Conservation (phyloP, 2,888 invertebrate genomes). For the Pseudococcus longispinus region DNA sequence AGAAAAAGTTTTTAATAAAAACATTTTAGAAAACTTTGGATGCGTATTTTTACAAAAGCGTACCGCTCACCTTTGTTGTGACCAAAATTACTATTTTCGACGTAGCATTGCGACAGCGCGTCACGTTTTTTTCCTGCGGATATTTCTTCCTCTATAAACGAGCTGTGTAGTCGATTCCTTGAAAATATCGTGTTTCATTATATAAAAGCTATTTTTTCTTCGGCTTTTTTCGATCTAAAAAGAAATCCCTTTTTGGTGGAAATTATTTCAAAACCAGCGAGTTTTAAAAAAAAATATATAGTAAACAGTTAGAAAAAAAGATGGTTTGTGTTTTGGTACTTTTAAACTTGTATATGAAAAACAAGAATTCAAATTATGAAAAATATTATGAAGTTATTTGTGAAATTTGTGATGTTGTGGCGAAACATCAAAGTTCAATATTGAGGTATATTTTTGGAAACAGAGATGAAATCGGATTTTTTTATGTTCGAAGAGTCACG, state of each 20-base stretch:
- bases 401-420: too few species aligned
- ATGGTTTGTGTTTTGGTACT: too few species aligned
- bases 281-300: too few species aligned
- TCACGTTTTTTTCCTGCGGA: neutral
- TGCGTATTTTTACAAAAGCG: neutral
- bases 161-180: neutral
- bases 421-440: too few species aligned
- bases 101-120: neutral
- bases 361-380: too few species aligned
- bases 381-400: too few species aligned
- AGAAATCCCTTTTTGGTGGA: neutral
- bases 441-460: too few species aligned
- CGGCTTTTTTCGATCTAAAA: neutral
- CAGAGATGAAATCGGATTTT: too few species aligned
- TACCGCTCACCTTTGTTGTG: neutral
- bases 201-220: neutral
- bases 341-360: too few species aligned
- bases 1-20: neutral
- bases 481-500: too few species aligned
- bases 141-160: constrained; percentile 4
- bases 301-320: too few species aligned
- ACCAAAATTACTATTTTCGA: neutral
- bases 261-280: neutral
- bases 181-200: neutral
- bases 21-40: neutral